Evolutionary conservation across 2,888 invertebrate genomes (phyloP).

Genomic region (Nematopogon swammerdamellus): DNA sequence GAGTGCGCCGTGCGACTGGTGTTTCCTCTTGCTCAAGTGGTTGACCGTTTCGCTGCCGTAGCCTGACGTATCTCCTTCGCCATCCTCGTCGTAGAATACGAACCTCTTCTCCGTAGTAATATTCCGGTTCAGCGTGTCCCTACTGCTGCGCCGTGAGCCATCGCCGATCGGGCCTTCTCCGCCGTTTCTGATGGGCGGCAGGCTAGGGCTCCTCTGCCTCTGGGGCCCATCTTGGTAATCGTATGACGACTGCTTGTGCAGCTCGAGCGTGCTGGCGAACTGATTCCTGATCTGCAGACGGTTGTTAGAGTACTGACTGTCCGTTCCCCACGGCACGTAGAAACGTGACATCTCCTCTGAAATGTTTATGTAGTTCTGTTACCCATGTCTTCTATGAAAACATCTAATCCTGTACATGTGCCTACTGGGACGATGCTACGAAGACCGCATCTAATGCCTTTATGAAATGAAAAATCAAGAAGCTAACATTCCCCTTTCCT

Average conservation of each 20-base stretch:
- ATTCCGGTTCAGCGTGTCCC: constrained; percentile 31
- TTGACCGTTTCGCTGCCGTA: constrained; percentile 76
- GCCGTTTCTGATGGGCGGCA: constrained; percentile 61
- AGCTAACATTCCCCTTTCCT: background rate
- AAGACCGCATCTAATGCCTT: background rate
- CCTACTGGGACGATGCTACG: background rate
- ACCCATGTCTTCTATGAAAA: too few relatives aligned
- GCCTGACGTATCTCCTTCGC: constrained; percentile 77
- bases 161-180: constrained; percentile 33
- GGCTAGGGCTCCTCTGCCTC: constrained; percentile 62
- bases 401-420: too few relatives aligned
- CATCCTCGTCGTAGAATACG: constrained; percentile 49
- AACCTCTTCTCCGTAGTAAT: constrained; percentile 43
- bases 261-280: constrained; percentile 45
- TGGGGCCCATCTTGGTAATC: constrained; percentile 40
- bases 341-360: constrained; percentile 79
- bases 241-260: constrained; percentile 39
- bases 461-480: background rate
- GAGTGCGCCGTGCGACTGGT: constrained; percentile 18
- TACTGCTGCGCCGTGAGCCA: constrained; percentile 23
- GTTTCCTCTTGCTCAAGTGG: constrained; percentile 35
- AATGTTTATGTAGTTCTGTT: constrained; percentile 18
- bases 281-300: constrained; percentile 42
- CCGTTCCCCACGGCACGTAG: constrained; percentile 73
- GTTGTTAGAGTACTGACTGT: constrained; percentile 41